phyloP scores from a whole-genome alignment of 2,797 vertebrate genomes.

The Danio jaintianensis region DNA sequence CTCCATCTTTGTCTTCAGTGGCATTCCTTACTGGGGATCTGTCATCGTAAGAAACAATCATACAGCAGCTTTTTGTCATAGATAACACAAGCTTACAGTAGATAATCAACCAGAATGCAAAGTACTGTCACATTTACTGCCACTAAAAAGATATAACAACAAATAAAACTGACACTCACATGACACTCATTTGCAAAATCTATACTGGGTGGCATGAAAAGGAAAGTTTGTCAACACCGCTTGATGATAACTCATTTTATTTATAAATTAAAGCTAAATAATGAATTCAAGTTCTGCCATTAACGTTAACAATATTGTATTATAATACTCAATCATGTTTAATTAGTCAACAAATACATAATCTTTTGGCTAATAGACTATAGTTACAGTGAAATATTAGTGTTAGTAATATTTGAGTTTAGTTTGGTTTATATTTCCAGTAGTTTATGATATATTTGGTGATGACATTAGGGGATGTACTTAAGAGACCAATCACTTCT shows the following conservation, averaged over 20 bases:
- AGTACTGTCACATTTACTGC: background rate
- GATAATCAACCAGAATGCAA: no score
- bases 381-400: background rate
- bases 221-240: background rate
- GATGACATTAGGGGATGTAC: no score
- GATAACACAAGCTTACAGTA: background rate
- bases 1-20: background rate
- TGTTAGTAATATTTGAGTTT: no score
- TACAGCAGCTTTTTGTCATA: background rate
- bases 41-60: conserved; percentile 1
- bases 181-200: background rate
- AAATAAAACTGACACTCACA: background rate
- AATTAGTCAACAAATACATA: background rate
- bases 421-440: no score
- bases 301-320: background rate
- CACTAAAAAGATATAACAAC: background rate
- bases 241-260: background rate
- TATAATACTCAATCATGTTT: no score
- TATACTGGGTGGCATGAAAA: background rate
- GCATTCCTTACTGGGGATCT: conserved; percentile 42
- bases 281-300: no score
- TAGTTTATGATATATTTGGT: no score
- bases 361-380: background rate
- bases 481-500: no score
- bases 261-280: background rate